phyloP scores from a whole-genome alignment of 2,113 vertebrate species.

The Thunnus thynnus region DNA sequence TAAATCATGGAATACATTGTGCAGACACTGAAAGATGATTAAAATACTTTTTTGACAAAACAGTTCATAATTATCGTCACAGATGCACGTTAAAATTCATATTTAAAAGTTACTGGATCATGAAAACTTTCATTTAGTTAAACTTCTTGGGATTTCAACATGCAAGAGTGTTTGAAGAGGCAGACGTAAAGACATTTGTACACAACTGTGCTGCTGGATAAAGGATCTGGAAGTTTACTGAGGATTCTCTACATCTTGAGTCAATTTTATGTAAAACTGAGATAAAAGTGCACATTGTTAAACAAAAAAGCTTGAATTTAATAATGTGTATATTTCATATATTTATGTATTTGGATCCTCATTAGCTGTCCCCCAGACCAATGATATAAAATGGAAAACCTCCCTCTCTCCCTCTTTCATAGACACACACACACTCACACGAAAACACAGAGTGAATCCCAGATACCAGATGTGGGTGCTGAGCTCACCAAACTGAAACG shows the following conservation, averaged over 20 bases:
- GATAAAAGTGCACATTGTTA: constrained; percentile 39
- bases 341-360: constrained; percentile 24
- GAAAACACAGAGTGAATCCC: constrained; percentile 18
- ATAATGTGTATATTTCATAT: constrained; percentile 4
- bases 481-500: constrained; percentile 38
- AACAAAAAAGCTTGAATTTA: not conserved
- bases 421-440: not conserved
- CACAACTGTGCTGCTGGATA: constrained; percentile 42
- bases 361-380: constrained; percentile 24
- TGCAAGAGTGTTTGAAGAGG: constrained; percentile 32
- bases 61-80: too few relatives aligned
- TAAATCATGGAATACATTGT: too few relatives aligned
- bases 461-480: constrained; percentile 31
- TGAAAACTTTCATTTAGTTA: not conserved
- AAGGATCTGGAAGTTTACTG: constrained; percentile 44
- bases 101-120: not conserved
- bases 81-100: too few relatives aligned
- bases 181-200: constrained; percentile 24
- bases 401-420: too few relatives aligned
- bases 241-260: constrained; percentile 24
- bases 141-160: not conserved
- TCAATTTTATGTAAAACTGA: constrained; percentile 39
- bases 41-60: too few relatives aligned
- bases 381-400: not conserved
- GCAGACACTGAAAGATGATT: too few relatives aligned